Base-by-base conservation (phyloP, 2,797 vertebrate genomes). In the Myoxocephalus aenaeus region DNA sequence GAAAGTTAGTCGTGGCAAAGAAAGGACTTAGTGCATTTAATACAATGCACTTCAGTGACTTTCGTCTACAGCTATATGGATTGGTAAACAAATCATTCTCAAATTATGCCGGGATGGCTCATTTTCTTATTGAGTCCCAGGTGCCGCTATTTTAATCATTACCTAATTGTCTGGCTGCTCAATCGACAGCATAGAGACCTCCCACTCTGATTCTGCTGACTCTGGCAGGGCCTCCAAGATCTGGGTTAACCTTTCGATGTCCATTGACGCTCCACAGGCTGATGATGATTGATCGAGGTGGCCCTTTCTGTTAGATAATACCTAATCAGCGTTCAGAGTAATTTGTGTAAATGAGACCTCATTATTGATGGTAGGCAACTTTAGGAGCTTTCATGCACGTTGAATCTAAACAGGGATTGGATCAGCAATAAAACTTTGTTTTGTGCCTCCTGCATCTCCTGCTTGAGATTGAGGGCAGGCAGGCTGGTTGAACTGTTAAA, bases 271-370 rank as follows among this genome's bases (percentile, higher is more conserved):
- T 93, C 94, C 83, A 93, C 94, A 91, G 96, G 95, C 94, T 96
- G 95, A 96, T 95, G 96, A 95, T 94, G 86, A 98, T 99, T 95
- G 96, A 98, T 97, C 95, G 93, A 95, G 94, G 94, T 96, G 96
- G 96, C 96, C 95, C 96, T 95, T 90, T 94, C 92, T 96, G 95
- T 97, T 96, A 96, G 95, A 96, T 97, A 96, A 97, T 97, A 97
- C 95, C 97, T 97, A 96, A 98, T 98, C 96, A 97, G 96, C 93
- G 92, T 96, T 97, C 95, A 72, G 91, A 96, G 95, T 94, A 95
- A 97, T 97, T 96, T 97, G 97, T 97, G 96, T 98, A 99, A 96
- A 99, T 97, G 97, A 97, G 96, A 96, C 96, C 56, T 97, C 94
- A 94, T 97, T 97, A 99, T 96, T 96, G 97, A 96, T 94, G 95